Conservation (phyloP, 2,888 invertebrate species). For the Clistopyga incitator region DNA sequence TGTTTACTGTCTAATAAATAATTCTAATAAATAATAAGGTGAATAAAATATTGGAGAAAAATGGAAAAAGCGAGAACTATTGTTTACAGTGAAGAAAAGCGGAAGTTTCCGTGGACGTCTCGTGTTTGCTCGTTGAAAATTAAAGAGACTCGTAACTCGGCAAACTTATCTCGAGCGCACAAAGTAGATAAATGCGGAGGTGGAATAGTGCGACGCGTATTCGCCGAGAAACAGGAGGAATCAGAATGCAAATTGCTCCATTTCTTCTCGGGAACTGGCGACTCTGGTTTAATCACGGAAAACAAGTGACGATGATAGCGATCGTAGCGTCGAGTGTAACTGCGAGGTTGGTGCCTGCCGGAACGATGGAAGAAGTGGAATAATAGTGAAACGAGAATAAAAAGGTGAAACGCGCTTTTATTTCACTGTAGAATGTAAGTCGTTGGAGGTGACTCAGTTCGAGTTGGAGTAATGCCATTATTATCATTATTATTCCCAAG, state of each 20-base stretch:
- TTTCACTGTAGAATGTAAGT: conserved; percentile 38
- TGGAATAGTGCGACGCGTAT: not conserved
- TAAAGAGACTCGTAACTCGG: conserved; percentile 57
- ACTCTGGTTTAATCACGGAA: conserved; percentile 53
- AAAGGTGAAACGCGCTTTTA: conserved; percentile 33
- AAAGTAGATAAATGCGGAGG: conserved; percentile 4
- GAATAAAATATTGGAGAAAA: conserved; percentile 2
- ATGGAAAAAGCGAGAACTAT: conserved; percentile 25
- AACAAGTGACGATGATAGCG: conserved; percentile 60
- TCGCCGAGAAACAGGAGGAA: conserved; percentile 10
- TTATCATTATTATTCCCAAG: conserved; percentile 45
- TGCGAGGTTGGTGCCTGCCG: not conserved
- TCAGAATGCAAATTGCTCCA: conserved; percentile 60
- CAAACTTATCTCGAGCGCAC: conserved; percentile 44
- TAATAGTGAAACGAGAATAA: conserved; percentile 11
- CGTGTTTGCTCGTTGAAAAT: conserved; percentile 46
- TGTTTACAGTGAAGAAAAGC: conserved; percentile 24
- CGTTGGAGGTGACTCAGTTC: conserved; percentile 48
- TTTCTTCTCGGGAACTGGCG: conserved; percentile 47
- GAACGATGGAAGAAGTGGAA: conserved; percentile 11
- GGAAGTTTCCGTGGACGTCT: conserved; percentile 16
- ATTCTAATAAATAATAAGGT: not conserved
- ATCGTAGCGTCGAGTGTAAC: conserved; percentile 24
- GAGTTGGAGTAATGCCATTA: conserved; percentile 39
- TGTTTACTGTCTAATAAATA: not conserved